phyloP scores from a whole-genome alignment of 1,140 invertebrate genomes.

The Pristionchus pacificus region DNA sequence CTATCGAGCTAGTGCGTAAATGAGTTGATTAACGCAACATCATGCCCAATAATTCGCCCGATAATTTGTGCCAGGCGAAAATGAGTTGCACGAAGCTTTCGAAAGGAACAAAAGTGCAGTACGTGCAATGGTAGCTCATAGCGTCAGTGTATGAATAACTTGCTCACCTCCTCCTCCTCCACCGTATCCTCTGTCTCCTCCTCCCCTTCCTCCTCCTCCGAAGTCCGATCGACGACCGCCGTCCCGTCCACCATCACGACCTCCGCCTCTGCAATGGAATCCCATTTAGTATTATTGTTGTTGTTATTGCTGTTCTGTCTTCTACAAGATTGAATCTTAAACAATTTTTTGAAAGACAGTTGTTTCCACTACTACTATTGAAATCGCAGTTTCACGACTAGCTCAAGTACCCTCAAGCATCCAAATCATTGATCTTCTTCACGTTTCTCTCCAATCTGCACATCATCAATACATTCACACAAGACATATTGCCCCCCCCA shows the following conservation, averaged over 20 bases:
- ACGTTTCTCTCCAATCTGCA: background rate
- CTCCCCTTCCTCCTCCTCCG: conserved; percentile 1
- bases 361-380: background rate
- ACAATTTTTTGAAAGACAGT: background rate
- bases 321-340: background rate
- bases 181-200: conserved; percentile 2
- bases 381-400: background rate
- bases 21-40: too few species aligned
- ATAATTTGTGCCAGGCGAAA: too few species aligned
- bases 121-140: too few species aligned
- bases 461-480: too few species aligned
- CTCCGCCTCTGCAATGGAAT: background rate
- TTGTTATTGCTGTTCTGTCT: background rate
- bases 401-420: background rate
- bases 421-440: background rate
- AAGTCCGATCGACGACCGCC: background rate
- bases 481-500: too few species aligned
- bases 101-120: too few species aligned
- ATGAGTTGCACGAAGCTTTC: too few species aligned
- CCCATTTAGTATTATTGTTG: background rate
- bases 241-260: background rate
- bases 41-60: too few species aligned
- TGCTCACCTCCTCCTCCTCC: conserved; percentile 6
- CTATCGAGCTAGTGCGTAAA: too few species aligned
- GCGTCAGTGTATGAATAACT: too few species aligned